Base-by-base conservation (phyloP, 2,888 invertebrate species). In the Hybos culiciformis region DNA sequence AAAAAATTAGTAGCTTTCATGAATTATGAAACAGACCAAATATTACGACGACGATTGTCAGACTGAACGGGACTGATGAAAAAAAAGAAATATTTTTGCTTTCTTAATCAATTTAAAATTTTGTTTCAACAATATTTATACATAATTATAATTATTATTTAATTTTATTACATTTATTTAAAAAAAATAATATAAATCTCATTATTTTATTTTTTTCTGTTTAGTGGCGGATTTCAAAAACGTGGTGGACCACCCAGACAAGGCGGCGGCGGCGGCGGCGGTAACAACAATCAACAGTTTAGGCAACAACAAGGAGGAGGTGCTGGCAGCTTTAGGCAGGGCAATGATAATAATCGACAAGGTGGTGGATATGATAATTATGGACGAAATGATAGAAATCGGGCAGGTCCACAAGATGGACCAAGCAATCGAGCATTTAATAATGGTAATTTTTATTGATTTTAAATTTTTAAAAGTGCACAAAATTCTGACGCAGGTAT, bases 361-460 rank as follows among this genome's bases (percentile, higher is more conserved):
- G 66, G 67, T 63, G 58, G 61, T 66, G 70, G 60, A 67, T 72
- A 62, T 64, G 63, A 66, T 62, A 65, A 61, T 54, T 65, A 62
- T 51, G 62, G 60, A 45, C 55, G 63, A 54, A 66, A 57, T 59
- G 66, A 66, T 58, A 63, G 66, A 57, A 68, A 71, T 61, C 63
- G 71, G 39, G 62, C 62, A 39, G 62, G 66, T 51, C 62, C 61
- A 57, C 54, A 55, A 54, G 56, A 1, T 42, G 61, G 67, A 40
- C 61, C 70, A 50, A 69, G 70, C 26, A 67, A 68, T 50, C 71
- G 71, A 55, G 68, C 68, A 53, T 68, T 65, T 51, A 69, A 69
- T 53, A 69, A 71, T 60, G 14, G 19, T 19, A 11, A 36, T 6
- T 20, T 12, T 14, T 14, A 32, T 14, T 12, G 7, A 32, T 32